These are phyloP conservation scores for Pterois miles DNA, from an alignment of 2,797 vertebrate species.

Conservation along the genomic window DNA sequence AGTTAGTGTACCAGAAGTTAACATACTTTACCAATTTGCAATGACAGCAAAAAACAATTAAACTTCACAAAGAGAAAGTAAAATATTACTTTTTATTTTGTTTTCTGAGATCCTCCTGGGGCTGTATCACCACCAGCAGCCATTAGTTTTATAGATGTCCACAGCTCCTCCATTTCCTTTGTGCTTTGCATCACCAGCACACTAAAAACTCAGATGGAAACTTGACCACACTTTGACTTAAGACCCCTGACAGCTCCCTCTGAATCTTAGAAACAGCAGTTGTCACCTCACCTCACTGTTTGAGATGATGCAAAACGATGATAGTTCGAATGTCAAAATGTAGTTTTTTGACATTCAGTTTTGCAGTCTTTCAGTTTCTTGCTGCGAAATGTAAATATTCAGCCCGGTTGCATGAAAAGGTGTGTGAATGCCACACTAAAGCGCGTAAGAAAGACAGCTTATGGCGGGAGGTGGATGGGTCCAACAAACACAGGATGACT, in stretches of 20 bases:
- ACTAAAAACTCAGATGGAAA: not conserved
- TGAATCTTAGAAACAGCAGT: not conserved
- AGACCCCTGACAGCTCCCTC: too few relatives aligned
- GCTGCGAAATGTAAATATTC: too few relatives aligned
- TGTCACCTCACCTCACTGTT: not conserved
- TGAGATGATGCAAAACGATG: too few relatives aligned
- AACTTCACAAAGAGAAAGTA: not conserved
- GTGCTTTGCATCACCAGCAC: not conserved
- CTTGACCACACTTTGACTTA: not conserved
- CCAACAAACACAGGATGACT: too few relatives aligned
- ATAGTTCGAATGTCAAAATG: too few relatives aligned
- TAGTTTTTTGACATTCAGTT: too few relatives aligned
- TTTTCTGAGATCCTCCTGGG: not conserved
- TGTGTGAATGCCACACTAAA: too few relatives aligned
- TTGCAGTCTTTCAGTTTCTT: too few relatives aligned
- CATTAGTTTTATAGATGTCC: not conserved
- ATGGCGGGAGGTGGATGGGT: too few relatives aligned
- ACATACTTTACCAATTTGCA: not conserved
- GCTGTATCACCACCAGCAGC: not conserved
- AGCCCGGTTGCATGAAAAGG: too few relatives aligned
- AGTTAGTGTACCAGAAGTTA: not conserved
- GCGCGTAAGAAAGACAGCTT: too few relatives aligned
- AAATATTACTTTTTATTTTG: not conserved
- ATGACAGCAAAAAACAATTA: not conserved
- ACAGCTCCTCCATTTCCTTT: not conserved